Conservation (phyloP, 2,888 invertebrate genomes). For the Heliconius charithonia region DNA sequence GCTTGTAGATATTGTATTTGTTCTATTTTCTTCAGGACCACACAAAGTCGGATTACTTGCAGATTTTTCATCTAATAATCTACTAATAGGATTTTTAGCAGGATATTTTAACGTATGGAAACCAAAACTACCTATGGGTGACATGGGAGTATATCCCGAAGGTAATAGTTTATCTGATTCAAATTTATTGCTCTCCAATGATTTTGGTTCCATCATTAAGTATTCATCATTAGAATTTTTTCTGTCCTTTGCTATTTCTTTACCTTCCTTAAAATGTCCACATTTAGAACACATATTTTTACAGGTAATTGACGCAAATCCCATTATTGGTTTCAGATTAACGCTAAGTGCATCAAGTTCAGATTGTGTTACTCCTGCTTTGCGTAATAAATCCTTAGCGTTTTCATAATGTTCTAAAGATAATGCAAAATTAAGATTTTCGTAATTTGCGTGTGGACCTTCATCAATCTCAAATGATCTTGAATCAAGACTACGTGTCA, state of each 20-base stretch:
- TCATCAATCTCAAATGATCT: conserved; percentile 56
- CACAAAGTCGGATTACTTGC: conserved; percentile 88
- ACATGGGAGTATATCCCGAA: conserved; percentile 89
- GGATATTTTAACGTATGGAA: conserved; percentile 71
- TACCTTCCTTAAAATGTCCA: conserved; percentile 77
- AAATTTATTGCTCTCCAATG: conserved; percentile 56
- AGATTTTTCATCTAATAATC: conserved; percentile 82
- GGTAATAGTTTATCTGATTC: conserved; percentile 57
- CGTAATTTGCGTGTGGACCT: conserved; percentile 85
- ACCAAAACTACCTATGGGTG: conserved; percentile 83
- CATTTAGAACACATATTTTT: conserved; percentile 84
- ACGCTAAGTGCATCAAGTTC: conserved; percentile 78
- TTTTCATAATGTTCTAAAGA: conserved; percentile 92
- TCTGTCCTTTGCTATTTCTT: conserved; percentile 37
- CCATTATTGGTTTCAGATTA: conserved; percentile 61
- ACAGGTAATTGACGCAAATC: conserved; percentile 65
- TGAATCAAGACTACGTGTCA: conserved; percentile 45
- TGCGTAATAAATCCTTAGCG: conserved; percentile 86
- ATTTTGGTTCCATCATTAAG: conserved; percentile 87
- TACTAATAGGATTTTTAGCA: conserved; percentile 58
- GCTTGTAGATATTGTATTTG: conserved; percentile 23
- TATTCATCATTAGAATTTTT: conserved; percentile 81
- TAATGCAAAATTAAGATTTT: conserved; percentile 90
- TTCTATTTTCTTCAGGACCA: conserved; percentile 59
- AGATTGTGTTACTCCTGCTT: conserved; percentile 81